phyloP scores from a whole-genome alignment of 2,113 vertebrate species.

The Caranx ignobilis region DNA sequence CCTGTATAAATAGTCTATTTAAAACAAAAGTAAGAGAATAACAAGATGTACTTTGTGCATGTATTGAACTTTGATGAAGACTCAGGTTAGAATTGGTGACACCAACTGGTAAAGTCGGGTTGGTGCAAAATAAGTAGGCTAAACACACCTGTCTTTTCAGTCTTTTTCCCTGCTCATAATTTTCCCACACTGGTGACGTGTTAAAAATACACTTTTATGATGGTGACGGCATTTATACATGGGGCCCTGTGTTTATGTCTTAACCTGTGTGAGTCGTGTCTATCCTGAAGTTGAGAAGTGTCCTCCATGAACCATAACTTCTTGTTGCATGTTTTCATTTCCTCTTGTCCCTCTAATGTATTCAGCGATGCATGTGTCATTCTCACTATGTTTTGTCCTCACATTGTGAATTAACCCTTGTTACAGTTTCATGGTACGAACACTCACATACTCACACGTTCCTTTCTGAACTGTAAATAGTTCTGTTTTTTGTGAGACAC shows the following conservation, averaged over 20 bases:
- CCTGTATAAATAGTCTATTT: slow-evolving; percentile 14
- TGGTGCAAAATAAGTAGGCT: slow-evolving; percentile 5
- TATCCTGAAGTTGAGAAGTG: background rate
- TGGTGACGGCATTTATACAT: slow-evolving; percentile 12
- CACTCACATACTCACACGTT: slow-evolving; percentile 8
- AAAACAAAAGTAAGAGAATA: background rate
- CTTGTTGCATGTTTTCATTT: slow-evolving; percentile 16
- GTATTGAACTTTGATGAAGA: background rate
- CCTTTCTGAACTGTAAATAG: background rate
- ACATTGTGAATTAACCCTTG: slow-evolving; percentile 9
- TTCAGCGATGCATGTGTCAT: background rate
- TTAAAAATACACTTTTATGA: slow-evolving; percentile 10
- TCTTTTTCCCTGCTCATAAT: background rate
- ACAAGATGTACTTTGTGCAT: background rate
- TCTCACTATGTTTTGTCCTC: background rate
- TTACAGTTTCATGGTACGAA: slow-evolving; percentile 12
- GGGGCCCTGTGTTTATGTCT: background rate
- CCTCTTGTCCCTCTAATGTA: background rate
- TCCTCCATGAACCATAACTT: background rate
- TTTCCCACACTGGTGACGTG: background rate
- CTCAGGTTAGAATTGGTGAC: slow-evolving; percentile 12
- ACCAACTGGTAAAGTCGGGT: slow-evolving; percentile 19
- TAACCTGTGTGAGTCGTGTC: background rate
- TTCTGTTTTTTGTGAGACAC: background rate
- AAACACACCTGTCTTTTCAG: slow-evolving; percentile 16